Evolutionary conservation across 30 jellyfish, hydroid and myxozoan genomes (phyloP), one percentile per base, ranked within the genome.

Genomic region (Aurelia aurita complex sp. Pacific): DNA sequence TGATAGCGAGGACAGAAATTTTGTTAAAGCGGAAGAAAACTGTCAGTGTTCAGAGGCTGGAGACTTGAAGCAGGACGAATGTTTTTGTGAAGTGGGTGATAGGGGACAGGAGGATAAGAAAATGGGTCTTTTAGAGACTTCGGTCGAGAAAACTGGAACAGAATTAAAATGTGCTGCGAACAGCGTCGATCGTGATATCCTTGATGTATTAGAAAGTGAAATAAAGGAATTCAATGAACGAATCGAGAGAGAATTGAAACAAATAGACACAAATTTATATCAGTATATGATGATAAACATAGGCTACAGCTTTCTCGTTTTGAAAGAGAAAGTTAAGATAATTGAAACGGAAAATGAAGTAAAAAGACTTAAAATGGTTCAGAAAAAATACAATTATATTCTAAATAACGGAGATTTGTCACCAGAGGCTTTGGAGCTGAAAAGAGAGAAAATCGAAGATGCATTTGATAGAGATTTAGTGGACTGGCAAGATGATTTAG

Each of bases 271-370:
- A 52, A 10, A 33, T 23, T 57, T 79, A 1, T 69, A 54, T 10
- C 69, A 79, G 3, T 65, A 79, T 46, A 5, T 79, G 59, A 64
- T 79, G 80, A 79, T 79, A 43, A 19, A 43, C 15, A 17, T 79
- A 4, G 89, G 89, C 40, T 79, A 79, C 74, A 66, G 61, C 6
- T 79, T 63, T 66, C 78, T 79, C n/a, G 32, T 79, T 1, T 10
- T 63, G 89, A 79, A 42, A 14, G 73, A 42, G 63, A 79, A 64
- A 51, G 6, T n/a, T 38, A 79, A 64, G 42, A 64, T 79, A 4
- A 34, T 4, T 18, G 59, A 64, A 52, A 51, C 73, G 4, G 73
- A 79, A 33, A 43, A 23, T 3, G 74, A 65, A 55, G 12, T 79
- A 3, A 34, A 64, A n/a, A 46, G 33, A 70, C 50, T 50, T 2